Conservation (phyloP, 2,888 invertebrate genomes). For the Acrocyrtus sp. region DNA sequence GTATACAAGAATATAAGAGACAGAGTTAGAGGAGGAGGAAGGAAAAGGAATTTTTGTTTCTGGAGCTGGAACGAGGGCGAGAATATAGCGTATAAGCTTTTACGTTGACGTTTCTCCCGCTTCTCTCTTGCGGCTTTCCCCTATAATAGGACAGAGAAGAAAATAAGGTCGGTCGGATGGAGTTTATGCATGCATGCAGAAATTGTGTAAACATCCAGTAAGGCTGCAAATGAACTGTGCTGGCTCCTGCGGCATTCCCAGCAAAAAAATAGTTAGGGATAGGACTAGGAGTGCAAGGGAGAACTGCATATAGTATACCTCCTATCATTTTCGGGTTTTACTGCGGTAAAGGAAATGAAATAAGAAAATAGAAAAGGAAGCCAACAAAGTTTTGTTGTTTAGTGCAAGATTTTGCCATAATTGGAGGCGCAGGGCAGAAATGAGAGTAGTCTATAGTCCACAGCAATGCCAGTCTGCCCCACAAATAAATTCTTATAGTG, state of each 20-base stretch:
- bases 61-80: no score
- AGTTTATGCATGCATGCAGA: conserved; percentile 31
- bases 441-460: no score
- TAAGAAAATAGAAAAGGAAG: conserved; percentile 13
- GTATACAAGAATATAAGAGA: no score
- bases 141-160: no score
- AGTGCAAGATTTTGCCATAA: conserved; percentile 13
- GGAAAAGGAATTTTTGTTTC: no score
- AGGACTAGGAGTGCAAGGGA: not conserved
- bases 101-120: no score
- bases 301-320: not conserved
- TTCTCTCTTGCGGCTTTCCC: no score
- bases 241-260: not conserved
- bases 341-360: not conserved
- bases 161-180: conserved; percentile 17
- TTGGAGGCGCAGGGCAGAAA: conserved; percentile 3
- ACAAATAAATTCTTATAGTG: no score
- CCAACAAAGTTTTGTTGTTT: conserved; percentile 22
- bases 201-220: not conserved
- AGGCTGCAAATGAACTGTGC: not conserved
- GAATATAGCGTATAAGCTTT: no score
- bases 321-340: not conserved
- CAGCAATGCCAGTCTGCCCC: no score
- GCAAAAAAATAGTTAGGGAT: not conserved
- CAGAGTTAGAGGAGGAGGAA: no score